Conservation (phyloP, 2,888 invertebrate genomes). For the Synanthedon formicaeformis region DNA sequence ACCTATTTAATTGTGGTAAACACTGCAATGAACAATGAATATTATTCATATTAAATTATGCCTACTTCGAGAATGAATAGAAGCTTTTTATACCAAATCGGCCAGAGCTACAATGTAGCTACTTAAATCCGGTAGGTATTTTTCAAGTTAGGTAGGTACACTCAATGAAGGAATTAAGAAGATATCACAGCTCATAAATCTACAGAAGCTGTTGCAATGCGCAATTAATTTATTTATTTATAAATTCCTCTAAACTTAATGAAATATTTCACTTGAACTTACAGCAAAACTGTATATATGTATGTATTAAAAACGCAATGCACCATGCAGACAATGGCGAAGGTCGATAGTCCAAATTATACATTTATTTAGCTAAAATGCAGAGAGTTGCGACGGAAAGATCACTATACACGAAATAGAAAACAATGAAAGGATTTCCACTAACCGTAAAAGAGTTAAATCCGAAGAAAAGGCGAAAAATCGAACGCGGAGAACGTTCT, state of each 20-base stretch:
- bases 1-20: too few species aligned
- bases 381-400: not conserved
- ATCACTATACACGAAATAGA: constrained; percentile 7
- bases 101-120: too few species aligned
- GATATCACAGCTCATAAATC: too few species aligned
- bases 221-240: too few species aligned
- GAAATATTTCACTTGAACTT: not conserved
- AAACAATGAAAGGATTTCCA: constrained; percentile 16
- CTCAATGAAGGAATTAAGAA: too few species aligned
- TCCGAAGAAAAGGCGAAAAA: constrained; percentile 55
- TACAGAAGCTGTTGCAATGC: too few species aligned
- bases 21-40: too few species aligned
- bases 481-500: constrained; percentile 60
- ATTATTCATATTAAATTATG: too few species aligned
- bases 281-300: not conserved
- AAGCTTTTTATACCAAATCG: too few species aligned
- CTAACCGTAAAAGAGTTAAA: constrained; percentile 56
- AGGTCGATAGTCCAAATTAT: constrained; percentile 53
- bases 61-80: too few species aligned
- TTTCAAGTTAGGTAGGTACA: too few species aligned
- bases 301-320: constrained; percentile 50
- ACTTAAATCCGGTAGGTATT: too few species aligned
- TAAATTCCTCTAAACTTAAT: not conserved
- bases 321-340: constrained; percentile 71
- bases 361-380: constrained; percentile 16